Evolutionary conservation across 2,113 vertebrate species (phyloP).

Genomic region (Phrynosoma blainvillii): DNA sequence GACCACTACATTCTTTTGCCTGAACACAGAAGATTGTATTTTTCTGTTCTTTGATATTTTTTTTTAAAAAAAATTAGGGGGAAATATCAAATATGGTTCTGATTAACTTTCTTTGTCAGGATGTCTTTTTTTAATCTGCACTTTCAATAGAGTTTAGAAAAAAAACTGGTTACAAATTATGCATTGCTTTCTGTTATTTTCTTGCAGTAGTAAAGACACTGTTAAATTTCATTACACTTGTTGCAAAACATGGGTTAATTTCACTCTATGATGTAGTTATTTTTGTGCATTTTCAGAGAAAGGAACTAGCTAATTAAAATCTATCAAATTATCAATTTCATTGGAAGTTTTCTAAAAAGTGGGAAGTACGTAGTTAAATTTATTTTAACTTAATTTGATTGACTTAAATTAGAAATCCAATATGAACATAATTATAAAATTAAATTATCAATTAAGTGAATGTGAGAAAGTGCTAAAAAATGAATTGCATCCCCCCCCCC

Average conservation of each 20-base stretch:
- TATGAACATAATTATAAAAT: no score
- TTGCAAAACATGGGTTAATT: background rate
- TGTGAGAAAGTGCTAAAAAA: no score
- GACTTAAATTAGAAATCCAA: no score
- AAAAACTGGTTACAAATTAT: background rate
- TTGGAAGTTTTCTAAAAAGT: no score
- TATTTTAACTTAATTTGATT: no score
- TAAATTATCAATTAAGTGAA: no score
- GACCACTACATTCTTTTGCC: conserved; percentile 61
- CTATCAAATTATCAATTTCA: no score
- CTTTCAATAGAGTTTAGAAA: background rate
- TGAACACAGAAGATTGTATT: conserved; percentile 58
- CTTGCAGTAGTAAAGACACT: background rate
- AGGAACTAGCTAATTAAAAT: no score
- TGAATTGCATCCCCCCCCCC: no score
- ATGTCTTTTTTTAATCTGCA: conserved; percentile 24
- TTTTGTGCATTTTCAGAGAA: no score
- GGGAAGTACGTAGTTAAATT: no score
- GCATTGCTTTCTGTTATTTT: conserved; percentile 14
- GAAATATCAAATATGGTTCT: conserved; percentile 33
- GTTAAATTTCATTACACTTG: background rate
- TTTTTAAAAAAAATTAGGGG: conserved; percentile 34
- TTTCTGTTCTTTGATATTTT: conserved; percentile 47
- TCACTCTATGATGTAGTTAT: no score
- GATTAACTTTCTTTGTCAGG: conserved; percentile 38